phyloP scores from a whole-genome alignment of 2,113 vertebrate genomes.

The Sterrhoptilus dennistouni region DNA sequence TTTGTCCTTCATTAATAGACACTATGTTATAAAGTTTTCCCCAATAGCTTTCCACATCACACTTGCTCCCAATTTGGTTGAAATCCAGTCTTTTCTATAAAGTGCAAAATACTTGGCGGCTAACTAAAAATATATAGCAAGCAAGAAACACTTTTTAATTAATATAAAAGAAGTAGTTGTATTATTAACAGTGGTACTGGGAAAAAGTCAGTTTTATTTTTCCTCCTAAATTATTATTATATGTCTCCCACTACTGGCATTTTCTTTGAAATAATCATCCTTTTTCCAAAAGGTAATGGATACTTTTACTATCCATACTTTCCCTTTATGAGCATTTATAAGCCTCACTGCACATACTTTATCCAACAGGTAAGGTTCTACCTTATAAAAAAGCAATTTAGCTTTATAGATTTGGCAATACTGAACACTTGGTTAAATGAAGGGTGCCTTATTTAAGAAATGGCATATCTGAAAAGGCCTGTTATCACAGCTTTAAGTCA shows the following conservation, averaged over 20 bases:
- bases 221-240: conserved; percentile 59
- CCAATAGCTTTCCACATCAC: conserved; percentile 23
- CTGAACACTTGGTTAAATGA: conserved; percentile 44
- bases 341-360: conserved; percentile 66
- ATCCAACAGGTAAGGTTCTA: conserved; percentile 61
- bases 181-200: conserved; percentile 59
- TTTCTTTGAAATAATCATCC: conserved; percentile 62
- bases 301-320: conserved; percentile 52
- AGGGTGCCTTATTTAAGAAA: conserved; percentile 45
- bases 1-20: conserved; percentile 60
- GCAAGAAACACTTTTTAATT: conserved; percentile 60
- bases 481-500: conserved; percentile 18
- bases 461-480: conserved; percentile 27
- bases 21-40: conserved; percentile 29
- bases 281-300: conserved; percentile 66
- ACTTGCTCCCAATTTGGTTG: conserved; percentile 45
- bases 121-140: conserved; percentile 49
- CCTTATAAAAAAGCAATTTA: conserved; percentile 68
- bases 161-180: conserved; percentile 63
- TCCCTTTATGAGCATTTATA: conserved; percentile 63
- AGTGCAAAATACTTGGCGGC: conserved; percentile 44
- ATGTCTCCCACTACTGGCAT: conserved; percentile 56
- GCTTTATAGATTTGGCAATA: conserved; percentile 60
- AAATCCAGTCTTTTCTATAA: conserved; percentile 53
- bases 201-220: conserved; percentile 63